Conservation (phyloP, 2,888 invertebrate species). For the Malthinus flaveolus region DNA sequence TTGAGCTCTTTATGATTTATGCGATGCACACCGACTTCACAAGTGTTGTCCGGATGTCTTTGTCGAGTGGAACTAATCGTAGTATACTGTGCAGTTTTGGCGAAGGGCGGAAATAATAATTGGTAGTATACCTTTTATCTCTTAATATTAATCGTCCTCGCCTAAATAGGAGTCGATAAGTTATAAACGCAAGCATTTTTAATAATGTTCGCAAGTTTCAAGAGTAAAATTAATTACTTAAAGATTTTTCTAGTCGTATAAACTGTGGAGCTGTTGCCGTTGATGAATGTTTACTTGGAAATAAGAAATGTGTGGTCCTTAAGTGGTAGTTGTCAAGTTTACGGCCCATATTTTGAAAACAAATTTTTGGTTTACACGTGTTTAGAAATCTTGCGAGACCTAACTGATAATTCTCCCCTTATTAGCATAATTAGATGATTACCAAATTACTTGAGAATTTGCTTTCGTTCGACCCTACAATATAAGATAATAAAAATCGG, state of each 20-base stretch:
- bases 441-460: too few relatives aligned
- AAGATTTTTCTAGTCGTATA: too few relatives aligned
- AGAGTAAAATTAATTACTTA: too few relatives aligned
- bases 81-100: background rate
- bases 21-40: background rate
- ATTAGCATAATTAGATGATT: too few relatives aligned
- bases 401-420: background rate
- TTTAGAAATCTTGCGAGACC: constrained; percentile 10
- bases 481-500: too few relatives aligned
- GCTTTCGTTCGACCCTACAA: too few relatives aligned
- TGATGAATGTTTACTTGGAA: constrained; percentile 23
- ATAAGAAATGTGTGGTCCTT: constrained; percentile 22
- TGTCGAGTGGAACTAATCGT: background rate
- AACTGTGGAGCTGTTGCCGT: background rate
- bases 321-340: constrained; percentile 10
- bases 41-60: constrained; percentile 10
- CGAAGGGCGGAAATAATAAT: constrained; percentile 10
- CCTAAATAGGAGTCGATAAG: too few relatives aligned
- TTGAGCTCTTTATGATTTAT: constrained; percentile 11
- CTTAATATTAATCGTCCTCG: too few relatives aligned
- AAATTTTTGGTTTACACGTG: constrained; percentile 20
- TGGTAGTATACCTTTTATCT: too few relatives aligned
- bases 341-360: constrained; percentile 18
- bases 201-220: too few relatives aligned
- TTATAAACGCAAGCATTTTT: too few relatives aligned